These are phyloP conservation scores for Cisticola juncidis DNA, from an alignment of 2,113 vertebrate species.

Conservation along the genomic window DNA sequence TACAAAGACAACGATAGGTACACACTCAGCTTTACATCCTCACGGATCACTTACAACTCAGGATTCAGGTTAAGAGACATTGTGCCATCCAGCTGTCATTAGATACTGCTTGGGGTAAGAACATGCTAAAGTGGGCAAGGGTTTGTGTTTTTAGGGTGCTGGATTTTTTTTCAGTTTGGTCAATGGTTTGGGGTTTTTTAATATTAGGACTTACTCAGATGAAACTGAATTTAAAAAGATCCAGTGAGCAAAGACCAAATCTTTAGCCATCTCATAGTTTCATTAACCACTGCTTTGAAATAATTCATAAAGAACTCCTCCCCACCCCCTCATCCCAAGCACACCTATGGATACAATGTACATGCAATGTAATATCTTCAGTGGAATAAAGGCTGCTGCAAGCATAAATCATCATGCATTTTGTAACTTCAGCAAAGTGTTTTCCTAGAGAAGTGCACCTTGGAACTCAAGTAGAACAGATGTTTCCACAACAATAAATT, in stretches of 20 bases:
- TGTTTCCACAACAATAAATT: not conserved
- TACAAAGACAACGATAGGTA: not conserved
- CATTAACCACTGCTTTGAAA: not conserved
- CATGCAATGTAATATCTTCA: not conserved
- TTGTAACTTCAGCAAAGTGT: constrained; percentile 14
- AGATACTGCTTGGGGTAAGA: not conserved
- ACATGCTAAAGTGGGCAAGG: not conserved
- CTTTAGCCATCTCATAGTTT: not conserved
- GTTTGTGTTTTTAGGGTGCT: not conserved
- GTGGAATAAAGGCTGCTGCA: not conserved
- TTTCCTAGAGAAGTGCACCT: constrained; percentile 17
- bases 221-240: not conserved
- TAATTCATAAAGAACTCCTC: not conserved
- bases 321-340: not conserved
- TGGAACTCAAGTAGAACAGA: not conserved
- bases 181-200: not conserved
- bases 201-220: not conserved
- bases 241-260: not conserved
- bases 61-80: not conserved
- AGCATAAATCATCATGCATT: constrained; percentile 12
- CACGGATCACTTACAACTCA: not conserved
- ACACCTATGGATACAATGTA: not conserved
- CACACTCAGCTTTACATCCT: not conserved
- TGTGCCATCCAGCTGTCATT: not conserved
- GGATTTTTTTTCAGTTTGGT: not conserved